These are phyloP conservation scores for Timandra comae DNA, from an alignment of 2,888 invertebrate species.

Conservation along the genomic window DNA sequence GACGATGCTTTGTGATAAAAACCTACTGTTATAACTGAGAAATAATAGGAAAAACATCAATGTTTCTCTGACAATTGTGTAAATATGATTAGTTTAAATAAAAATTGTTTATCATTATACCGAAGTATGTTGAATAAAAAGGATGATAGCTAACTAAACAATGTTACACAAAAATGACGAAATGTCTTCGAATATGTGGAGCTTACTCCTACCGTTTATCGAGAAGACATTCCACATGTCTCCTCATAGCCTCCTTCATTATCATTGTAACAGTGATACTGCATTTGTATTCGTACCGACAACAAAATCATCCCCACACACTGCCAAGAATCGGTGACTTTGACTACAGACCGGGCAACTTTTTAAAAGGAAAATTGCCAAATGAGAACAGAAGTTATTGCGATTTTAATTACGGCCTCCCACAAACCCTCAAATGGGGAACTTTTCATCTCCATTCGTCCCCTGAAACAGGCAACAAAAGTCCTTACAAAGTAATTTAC, in stretches of 20 bases:
- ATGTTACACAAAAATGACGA: slow-evolving; percentile 60
- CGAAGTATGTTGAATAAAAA: slow-evolving; percentile 16
- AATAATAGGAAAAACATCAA: too few species aligned
- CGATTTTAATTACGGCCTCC: slow-evolving; percentile 78
- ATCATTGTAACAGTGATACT: slow-evolving; percentile 48
- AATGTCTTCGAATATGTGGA: slow-evolving; percentile 60
- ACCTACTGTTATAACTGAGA: too few species aligned
- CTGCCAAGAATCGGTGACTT: slow-evolving; percentile 50
- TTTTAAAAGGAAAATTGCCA: slow-evolving; percentile 66
- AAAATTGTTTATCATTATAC: too few species aligned
- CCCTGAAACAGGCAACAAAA: slow-evolving; percentile 76
- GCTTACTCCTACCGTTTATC: slow-evolving; percentile 62
- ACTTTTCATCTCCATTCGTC: slow-evolving; percentile 61
- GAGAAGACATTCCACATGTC: slow-evolving; percentile 54
- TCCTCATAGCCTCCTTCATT: slow-evolving; percentile 49
- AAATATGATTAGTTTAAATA: too few species aligned
- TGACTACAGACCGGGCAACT: slow-evolving; percentile 59
- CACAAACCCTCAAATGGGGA: slow-evolving; percentile 69
- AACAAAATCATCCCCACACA: slow-evolving; percentile 33
- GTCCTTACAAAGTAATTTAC: slow-evolving; percentile 79
- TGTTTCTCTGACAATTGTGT: too few species aligned
- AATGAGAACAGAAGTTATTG: slow-evolving; percentile 75
- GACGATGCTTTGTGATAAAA: too few species aligned
- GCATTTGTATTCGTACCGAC: slow-evolving; percentile 53
- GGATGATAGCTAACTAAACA: slow-evolving; percentile 28